phyloP scores from a whole-genome alignment of 64 coral and sea anemone species.

The Dendrophyllia cribrosa region DNA sequence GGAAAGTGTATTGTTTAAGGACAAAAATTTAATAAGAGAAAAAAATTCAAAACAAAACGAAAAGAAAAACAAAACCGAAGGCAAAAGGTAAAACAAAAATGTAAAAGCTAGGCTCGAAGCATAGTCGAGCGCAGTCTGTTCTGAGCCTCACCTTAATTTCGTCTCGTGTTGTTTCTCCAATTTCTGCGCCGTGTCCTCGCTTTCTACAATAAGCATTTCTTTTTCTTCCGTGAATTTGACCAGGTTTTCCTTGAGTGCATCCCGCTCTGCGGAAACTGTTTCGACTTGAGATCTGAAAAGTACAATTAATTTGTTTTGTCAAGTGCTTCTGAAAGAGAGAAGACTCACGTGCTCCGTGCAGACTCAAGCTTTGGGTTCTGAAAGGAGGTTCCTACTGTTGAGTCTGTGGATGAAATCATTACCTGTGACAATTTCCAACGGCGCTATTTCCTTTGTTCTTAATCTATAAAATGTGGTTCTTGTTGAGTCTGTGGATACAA shows the following conservation, averaged over 20 bases:
- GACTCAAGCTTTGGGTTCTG: too few species aligned
- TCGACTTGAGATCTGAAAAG: conserved; percentile 83
- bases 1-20: too few species aligned
- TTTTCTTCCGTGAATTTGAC: conserved; percentile 91
- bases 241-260: conserved; percentile 87
- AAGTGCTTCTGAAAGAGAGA: too few species aligned
- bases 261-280: conserved; percentile 74
- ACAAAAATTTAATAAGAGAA: too few species aligned
- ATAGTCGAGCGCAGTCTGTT: not conserved
- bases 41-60: not conserved
- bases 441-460: too few species aligned
- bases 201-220: conserved; percentile 93
- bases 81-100: not conserved
- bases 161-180: conserved; percentile 86
- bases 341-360: too few species aligned
- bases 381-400: too few species aligned
- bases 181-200: conserved; percentile 83
- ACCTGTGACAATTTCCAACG: too few species aligned
- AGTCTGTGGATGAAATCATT: too few species aligned
- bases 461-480: too few species aligned
- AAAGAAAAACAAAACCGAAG: not conserved
- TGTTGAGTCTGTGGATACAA: too few species aligned
- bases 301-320: not conserved
- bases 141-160: conserved; percentile 62
- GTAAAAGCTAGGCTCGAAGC: not conserved